These are phyloP conservation scores for Spea hammondii DNA, from an alignment of 2,797 vertebrate genomes.

Conservation along the genomic window DNA sequence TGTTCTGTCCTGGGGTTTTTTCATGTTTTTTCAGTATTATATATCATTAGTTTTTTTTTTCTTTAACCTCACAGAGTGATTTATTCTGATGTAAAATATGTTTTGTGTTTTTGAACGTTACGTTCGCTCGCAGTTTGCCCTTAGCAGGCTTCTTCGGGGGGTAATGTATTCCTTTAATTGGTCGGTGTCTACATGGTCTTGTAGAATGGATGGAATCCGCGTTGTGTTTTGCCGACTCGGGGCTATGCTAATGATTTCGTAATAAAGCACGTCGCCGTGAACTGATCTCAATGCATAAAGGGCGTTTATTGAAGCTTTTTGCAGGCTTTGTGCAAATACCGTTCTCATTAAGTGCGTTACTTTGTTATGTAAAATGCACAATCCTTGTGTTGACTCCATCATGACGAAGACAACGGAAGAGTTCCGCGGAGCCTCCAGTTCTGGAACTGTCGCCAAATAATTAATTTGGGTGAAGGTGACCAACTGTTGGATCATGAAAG, in stretches of 20 bases:
- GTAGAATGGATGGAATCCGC: slow-evolving; percentile 48
- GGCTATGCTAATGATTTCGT: slow-evolving; percentile 62
- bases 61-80: slow-evolving; percentile 45
- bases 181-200: slow-evolving; percentile 56
- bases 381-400: no score
- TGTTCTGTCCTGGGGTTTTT: slow-evolving; percentile 39
- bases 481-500: no score
- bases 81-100: slow-evolving; percentile 56
- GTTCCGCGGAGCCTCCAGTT: no score
- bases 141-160: slow-evolving; percentile 58
- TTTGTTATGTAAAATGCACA: not conserved
- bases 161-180: slow-evolving; percentile 67
- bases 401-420: no score
- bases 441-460: no score
- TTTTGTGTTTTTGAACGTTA: slow-evolving; percentile 48
- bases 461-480: no score
- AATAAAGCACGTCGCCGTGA: slow-evolving; percentile 60
- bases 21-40: slow-evolving; percentile 35
- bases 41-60: slow-evolving; percentile 54
- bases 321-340: slow-evolving; percentile 5
- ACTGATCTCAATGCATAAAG: slow-evolving; percentile 58
- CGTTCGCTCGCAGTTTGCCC: slow-evolving; percentile 54
- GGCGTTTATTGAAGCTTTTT: slow-evolving; percentile 57
- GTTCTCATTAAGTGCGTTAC: not conserved
- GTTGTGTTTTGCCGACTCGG: slow-evolving; percentile 57